phyloP scores from a whole-genome alignment of 2,888 invertebrate species.

The Lithophane ornitopus region DNA sequence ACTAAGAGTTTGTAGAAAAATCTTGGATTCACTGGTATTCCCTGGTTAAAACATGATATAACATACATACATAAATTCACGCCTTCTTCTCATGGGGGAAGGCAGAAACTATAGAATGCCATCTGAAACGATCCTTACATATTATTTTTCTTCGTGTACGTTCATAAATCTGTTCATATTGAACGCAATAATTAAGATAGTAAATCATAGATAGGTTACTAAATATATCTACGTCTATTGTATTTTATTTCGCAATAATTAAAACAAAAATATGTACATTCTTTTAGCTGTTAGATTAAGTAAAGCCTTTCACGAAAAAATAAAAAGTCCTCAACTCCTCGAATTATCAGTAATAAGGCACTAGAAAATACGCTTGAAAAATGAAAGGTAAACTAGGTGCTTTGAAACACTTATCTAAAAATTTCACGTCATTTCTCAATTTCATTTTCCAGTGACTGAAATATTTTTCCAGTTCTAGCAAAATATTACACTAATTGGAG shows the following conservation, averaged over 20 bases:
- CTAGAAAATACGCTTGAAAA: not conserved
- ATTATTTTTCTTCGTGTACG: too few relatives aligned
- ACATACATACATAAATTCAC: not conserved
- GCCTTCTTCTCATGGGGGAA: not conserved
- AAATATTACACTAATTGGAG: constrained; percentile 9
- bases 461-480: not conserved
- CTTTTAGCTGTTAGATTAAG: too few relatives aligned
- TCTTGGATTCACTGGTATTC: not conserved
- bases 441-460: not conserved
- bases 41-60: not conserved
- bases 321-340: not conserved
- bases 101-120: not conserved
- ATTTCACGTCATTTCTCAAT: not conserved
- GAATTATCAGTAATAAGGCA: not conserved
- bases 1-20: not conserved
- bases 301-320: not conserved
- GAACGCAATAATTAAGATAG: too few relatives aligned
- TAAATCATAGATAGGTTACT: too few relatives aligned
- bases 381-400: not conserved
- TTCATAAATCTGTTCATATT: too few relatives aligned
- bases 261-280: too few relatives aligned
- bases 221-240: too few relatives aligned
- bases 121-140: not conserved
- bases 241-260: too few relatives aligned
- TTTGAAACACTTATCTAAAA: not conserved